Conservation (phyloP, 2,888 invertebrate genomes). For the Drosophila subsilvestris region DNA sequence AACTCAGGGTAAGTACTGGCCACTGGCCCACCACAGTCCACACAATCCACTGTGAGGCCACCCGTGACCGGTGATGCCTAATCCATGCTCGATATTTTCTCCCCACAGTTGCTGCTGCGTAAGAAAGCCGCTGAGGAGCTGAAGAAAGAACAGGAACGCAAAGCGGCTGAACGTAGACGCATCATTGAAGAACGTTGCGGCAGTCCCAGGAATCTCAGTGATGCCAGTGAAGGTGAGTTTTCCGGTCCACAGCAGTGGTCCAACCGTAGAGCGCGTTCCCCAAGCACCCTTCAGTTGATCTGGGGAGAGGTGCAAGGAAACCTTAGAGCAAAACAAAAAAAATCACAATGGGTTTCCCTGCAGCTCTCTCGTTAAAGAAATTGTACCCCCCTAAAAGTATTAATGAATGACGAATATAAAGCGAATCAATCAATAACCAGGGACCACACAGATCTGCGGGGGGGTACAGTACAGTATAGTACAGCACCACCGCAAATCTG, state of each 20-base stretch:
- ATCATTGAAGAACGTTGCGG: conserved; percentile 98
- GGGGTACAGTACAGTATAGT: background rate
- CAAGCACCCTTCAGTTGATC: background rate
- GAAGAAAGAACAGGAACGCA: conserved; percentile 99
- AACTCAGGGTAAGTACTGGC: conserved; percentile 93
- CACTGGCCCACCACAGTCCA: too few species aligned
- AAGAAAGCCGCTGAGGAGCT: conserved; percentile 99
- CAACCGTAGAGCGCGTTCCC: background rate
- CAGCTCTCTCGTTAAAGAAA: conserved; percentile 3
- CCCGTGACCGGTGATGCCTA: background rate
- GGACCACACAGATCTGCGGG: background rate
- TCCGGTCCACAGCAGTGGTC: conserved; percentile 41
- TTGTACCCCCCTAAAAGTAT: conserved; percentile 11
- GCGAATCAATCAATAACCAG: conserved; percentile 29
- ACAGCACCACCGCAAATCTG: background rate
- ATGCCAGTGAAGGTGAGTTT: conserved; percentile 95
- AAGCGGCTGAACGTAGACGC: conserved; percentile 98
- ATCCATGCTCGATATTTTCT: background rate
- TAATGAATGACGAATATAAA: conserved; percentile 19
- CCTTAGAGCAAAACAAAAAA: background rate
- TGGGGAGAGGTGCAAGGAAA: background rate
- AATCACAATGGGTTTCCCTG: background rate
- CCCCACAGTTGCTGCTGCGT: conserved; percentile 96
- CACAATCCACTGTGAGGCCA: background rate
- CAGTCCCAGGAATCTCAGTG: conserved; percentile 94